phyloP scores from a whole-genome alignment of 2,113 vertebrate species.

The Connochaetes taurinus region DNA sequence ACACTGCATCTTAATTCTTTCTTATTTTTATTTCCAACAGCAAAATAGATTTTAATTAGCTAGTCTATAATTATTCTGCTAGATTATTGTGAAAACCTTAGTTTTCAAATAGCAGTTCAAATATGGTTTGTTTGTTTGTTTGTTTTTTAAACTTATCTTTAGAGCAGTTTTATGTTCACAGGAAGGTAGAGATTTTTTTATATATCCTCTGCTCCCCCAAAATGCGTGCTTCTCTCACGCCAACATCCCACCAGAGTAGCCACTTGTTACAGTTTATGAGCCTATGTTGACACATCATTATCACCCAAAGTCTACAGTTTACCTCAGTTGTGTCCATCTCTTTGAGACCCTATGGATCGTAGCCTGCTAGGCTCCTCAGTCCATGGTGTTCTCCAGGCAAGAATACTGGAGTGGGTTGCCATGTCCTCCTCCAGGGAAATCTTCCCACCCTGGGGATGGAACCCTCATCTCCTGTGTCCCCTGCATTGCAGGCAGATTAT shows the following conservation, averaged over 20 bases:
- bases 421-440: not conserved
- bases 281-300: not conserved
- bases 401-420: not conserved
- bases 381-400: not conserved
- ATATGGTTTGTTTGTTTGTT: not conserved
- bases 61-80: not conserved
- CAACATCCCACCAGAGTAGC: not conserved
- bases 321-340: not conserved
- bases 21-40: not conserved
- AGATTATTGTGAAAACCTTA: not conserved
- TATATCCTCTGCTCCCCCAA: not conserved
- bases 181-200: not conserved
- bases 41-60: not conserved
- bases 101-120: not conserved
- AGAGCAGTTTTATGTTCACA: not conserved
- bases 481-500: not conserved
- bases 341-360: not conserved
- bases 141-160: not conserved
- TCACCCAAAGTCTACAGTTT: not conserved
- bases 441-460: not conserved
- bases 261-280: not conserved
- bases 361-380: not conserved
- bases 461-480: not conserved
- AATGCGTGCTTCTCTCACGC: not conserved
- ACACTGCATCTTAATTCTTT: not conserved